Percentiles rank a stretch among this genome's conserved stretches.
Conservation (phyloP, 2,888 invertebrate genomes). For the Noctua comes region DNA sequence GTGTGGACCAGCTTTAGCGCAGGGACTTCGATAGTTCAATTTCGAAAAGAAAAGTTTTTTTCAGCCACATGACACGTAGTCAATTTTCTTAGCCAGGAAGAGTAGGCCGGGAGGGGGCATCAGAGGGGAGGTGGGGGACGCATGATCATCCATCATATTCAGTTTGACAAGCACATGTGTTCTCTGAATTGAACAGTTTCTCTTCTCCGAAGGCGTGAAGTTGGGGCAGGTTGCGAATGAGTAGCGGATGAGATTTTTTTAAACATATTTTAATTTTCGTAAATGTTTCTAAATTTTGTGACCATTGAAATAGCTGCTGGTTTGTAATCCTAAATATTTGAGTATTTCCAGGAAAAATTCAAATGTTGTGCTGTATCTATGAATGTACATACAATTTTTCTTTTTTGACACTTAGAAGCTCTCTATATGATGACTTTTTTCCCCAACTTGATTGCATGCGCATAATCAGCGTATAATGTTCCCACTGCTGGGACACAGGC, state of each 20-base stretch:
- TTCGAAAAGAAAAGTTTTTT: constrained; percentile 41
- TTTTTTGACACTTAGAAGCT: neutral
- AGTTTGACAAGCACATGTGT: constrained; percentile 85
- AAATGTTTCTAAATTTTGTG: neutral
- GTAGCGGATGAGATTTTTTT: constrained; percentile 12
- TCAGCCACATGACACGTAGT: constrained; percentile 64
- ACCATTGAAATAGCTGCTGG: neutral
- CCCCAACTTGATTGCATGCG: too few species aligned
- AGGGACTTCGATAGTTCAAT: constrained; percentile 24
- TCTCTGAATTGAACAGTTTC: constrained; percentile 81
- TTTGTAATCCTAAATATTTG: neutral
- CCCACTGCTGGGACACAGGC: too few species aligned
- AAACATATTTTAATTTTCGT: too few species aligned
- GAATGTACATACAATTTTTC: neutral
- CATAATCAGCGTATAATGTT: too few species aligned
- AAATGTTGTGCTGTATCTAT: neutral
- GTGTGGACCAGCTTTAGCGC: neutral
- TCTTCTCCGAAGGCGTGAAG: constrained; percentile 67
- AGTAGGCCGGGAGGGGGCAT: constrained; percentile 57
- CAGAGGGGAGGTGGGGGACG: constrained; percentile 48
- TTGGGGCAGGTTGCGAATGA: constrained; percentile 45
- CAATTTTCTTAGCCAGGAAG: constrained; percentile 68
- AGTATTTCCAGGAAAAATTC: neutral
- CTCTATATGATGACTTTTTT: neutral
- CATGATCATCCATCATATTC: constrained; percentile 82